Percentiles rank a stretch among this genome's conserved stretches.
Evolutionary conservation across 2,113 vertebrate species (phyloP).

Genomic region (Epinephelus moara): DNA sequence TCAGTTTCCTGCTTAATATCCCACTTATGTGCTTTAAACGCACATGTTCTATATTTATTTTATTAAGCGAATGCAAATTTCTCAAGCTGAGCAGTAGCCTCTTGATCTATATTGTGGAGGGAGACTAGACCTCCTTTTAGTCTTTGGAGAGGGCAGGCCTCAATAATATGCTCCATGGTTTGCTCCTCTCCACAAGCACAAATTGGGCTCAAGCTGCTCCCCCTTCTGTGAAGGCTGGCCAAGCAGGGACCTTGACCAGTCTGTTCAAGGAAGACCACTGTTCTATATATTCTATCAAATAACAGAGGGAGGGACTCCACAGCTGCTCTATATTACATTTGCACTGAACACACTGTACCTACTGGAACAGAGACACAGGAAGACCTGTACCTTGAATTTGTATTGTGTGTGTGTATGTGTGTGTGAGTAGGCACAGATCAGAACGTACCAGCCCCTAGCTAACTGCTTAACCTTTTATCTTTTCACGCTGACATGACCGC

Average conservation of each 20-base stretch:
- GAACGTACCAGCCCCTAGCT: conserved; percentile 2
- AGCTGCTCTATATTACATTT: conserved; percentile 7
- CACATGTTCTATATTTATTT: not conserved
- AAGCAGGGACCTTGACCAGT: too few relatives aligned
- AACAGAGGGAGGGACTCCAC: not conserved
- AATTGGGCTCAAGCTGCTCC: too few relatives aligned
- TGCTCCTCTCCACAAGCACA: too few relatives aligned
- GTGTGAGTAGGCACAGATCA: conserved; percentile 16
- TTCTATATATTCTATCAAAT: not conserved
- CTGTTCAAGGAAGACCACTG: too few relatives aligned
- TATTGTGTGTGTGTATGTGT: too few relatives aligned
- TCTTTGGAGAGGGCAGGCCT: too few relatives aligned
- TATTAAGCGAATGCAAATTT: too few relatives aligned
- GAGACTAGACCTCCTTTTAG: too few relatives aligned
- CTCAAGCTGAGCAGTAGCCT: too few relatives aligned
- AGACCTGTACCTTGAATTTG: conserved; percentile 4
- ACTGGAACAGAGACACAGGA: conserved; percentile 16
- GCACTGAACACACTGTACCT: conserved; percentile 35
- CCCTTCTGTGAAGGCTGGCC: too few relatives aligned
- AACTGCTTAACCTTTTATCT: conserved; percentile 14
- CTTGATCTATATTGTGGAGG: too few relatives aligned
- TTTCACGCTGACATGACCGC: not conserved
- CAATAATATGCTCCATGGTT: too few relatives aligned
- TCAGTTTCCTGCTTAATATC: not conserved
- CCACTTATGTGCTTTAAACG: not conserved